phyloP scores from a whole-genome alignment of 2,888 invertebrate species.

The Pachymerium ferrugineum region DNA sequence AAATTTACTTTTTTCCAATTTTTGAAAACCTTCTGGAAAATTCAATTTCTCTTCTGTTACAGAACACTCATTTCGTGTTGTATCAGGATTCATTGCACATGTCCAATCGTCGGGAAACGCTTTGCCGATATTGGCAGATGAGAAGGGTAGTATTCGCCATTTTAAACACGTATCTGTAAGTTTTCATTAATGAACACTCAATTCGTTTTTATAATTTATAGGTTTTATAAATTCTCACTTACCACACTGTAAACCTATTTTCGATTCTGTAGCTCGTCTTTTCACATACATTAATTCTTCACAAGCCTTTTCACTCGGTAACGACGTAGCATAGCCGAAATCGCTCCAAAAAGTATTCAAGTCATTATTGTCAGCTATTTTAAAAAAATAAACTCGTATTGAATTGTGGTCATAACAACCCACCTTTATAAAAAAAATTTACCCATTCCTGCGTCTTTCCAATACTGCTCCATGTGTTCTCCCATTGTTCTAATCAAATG shows the following conservation, averaged over 20 bases:
- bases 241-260: slow-evolving; percentile 49
- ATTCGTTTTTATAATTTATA: neutral
- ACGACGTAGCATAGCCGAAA: slow-evolving; percentile 46
- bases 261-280: slow-evolving; percentile 47
- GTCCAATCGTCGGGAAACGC: slow-evolving; percentile 48
- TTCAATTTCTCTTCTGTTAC: neutral
- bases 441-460: slow-evolving; percentile 48
- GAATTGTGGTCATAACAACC: neutral
- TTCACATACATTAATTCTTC: slow-evolving; percentile 45
- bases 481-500: slow-evolving; percentile 48
- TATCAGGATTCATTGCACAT: slow-evolving; percentile 47
- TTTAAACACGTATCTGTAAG: slow-evolving; percentile 49
- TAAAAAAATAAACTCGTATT: neutral
- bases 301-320: slow-evolving; percentile 48
- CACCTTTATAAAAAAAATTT: neutral
- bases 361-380: neutral
- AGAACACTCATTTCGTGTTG: slow-evolving; percentile 44
- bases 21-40: slow-evolving; percentile 27
- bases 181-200: neutral
- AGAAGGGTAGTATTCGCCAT: slow-evolving; percentile 49
- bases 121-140: slow-evolving; percentile 45
- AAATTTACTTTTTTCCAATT: neutral
- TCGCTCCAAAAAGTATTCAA: slow-evolving; percentile 42
- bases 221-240: slow-evolving; percentile 35
- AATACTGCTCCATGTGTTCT: slow-evolving; percentile 51